A percentile compares a stretch with the other conserved stretches of the same genome.
phyloP scores from a whole-genome alignment of 2,888 invertebrate genomes.

The Zaprionus obscuricornis region DNA sequence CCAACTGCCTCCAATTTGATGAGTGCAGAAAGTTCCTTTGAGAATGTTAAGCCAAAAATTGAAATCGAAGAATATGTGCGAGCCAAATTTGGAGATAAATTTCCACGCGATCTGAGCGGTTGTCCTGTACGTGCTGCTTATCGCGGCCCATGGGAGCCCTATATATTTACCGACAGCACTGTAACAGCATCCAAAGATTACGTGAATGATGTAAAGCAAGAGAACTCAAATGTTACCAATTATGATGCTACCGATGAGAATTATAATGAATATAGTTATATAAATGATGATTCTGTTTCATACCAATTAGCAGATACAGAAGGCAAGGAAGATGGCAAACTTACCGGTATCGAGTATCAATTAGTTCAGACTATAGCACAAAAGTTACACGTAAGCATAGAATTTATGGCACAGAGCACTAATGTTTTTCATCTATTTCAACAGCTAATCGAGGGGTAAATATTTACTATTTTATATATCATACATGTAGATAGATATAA shows the following conservation, averaged over 20 bases:
- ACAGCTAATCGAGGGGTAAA: slow-evolving; percentile 79
- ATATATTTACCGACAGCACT: slow-evolving; percentile 59
- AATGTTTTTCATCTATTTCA: slow-evolving; percentile 79
- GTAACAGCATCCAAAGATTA: not conserved
- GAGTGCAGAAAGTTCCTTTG: not conserved
- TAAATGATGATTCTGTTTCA: too few relatives aligned
- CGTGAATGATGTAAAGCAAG: not conserved
- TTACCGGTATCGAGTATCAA: slow-evolving; percentile 80
- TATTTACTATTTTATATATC: not conserved
- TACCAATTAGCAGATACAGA: slow-evolving; percentile 7
- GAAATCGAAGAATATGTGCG: slow-evolving; percentile 59
- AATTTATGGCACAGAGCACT: slow-evolving; percentile 71
- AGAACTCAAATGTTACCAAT: slow-evolving; percentile 26
- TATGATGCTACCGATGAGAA: slow-evolving; percentile 6
- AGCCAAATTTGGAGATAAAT: slow-evolving; percentile 75
- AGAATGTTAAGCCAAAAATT: slow-evolving; percentile 17
- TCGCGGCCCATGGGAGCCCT: slow-evolving; percentile 81
- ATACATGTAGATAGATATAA: not conserved
- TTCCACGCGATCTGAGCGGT: slow-evolving; percentile 79
- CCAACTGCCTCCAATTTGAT: too few relatives aligned
- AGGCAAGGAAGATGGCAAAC: slow-evolving; percentile 10
- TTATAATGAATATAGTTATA: too few relatives aligned
- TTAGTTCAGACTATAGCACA: slow-evolving; percentile 79
- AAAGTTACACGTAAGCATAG: slow-evolving; percentile 73
- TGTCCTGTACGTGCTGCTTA: slow-evolving; percentile 79